Base-by-base conservation (phyloP, 1,140 invertebrate genomes). In the Drosophila ironensis region DNA sequence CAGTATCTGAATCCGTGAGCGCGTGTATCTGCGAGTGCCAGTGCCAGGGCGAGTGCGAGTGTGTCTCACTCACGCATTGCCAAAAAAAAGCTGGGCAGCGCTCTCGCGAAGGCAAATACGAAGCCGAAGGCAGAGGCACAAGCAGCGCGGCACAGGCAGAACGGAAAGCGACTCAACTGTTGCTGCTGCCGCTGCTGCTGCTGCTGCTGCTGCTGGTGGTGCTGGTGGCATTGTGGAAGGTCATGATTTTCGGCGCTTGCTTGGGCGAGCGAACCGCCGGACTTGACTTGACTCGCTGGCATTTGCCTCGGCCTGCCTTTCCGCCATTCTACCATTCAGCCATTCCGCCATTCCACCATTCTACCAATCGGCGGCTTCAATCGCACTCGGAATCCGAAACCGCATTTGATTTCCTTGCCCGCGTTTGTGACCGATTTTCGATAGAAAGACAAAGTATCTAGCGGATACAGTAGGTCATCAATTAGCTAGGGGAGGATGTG, bases 181-280 rank as follows among this genome's bases (percentile, higher is more conserved):
- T 76, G 72, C 72, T 73, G 30, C 30, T 12, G 11, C 11, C 28
- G 28, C 52, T 38, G 45, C 53, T 63, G 47, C 30, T 63, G 67
- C 71, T 75, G 72, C 67, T 88, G 87, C 52, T 24, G 45, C 54
- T 63, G 54, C 30, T 52, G 68, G 66, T 76, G 80, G 63, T 88
- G 68, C 72, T 76, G 80, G 63, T 88, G 87, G 87, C 87, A 89
- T 89, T 89, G 87, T 81, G 87, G 87, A 89, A 89, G 87, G 87
- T 89, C 87, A 87, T 87, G 82, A 87, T 87, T 87, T 86, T 87
- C 72, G 81, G 81, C 75, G 46, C 30, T 71, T 45, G 63, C 47
- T 30, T 69, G 50, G 28, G 30, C 52, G 33, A 37, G 33, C 33
- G 30, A 8, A 37, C 11, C 33, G 33, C 16, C 14, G 33, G 77